Evolutionary conservation across 2,797 vertebrate genomes (phyloP), one percentile per base, ranked within the genome.

Genomic region (Tarsius wallacei): DNA sequence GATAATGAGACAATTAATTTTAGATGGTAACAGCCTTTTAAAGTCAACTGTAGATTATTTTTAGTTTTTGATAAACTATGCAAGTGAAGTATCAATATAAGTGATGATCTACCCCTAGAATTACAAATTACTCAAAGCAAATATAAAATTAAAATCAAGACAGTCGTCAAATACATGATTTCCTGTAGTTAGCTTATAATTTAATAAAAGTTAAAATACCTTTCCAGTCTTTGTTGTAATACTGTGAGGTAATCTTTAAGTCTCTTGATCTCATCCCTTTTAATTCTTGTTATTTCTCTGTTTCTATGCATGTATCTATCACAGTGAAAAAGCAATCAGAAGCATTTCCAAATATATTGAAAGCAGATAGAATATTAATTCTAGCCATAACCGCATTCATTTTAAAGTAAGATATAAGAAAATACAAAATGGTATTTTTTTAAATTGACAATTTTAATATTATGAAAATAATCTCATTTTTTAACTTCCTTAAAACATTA

Each of bases 271-370:
- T 99, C 99, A 98, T 99, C 99, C 64, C 99, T 99, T 97, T 99
- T 99, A 98, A 99, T 99, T 98, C 99, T 99, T 95, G 99, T 99
- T 98, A 99, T 99, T 96, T 99, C 99, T 98, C 99, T 99, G 98
- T 99, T 99, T 99, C 99, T 99, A 98, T 99, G 99, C 99, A 99
- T 99, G 97, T 99, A 99, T 96, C 99, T 99, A 97, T 84, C 55
- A 98, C 21, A 74, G 42, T 42, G 42, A 97, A 93, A 74, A 0
- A 64, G 12, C 59, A 94, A 94, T 82, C 5, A 93, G 64, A 71
- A 96, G 16, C 33, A 94, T 90, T 94, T 83, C 42, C 26, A 96
- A 84, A 36, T 87, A 81, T 57, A 28, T 71, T 31, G 4, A 10
- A 91, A 84, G 1, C 0, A 76, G 36, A 68, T 26, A 77, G 4